Evolutionary conservation across 2,113 vertebrate genomes (phyloP).

Genomic region (Myotis lucifugus): DNA sequence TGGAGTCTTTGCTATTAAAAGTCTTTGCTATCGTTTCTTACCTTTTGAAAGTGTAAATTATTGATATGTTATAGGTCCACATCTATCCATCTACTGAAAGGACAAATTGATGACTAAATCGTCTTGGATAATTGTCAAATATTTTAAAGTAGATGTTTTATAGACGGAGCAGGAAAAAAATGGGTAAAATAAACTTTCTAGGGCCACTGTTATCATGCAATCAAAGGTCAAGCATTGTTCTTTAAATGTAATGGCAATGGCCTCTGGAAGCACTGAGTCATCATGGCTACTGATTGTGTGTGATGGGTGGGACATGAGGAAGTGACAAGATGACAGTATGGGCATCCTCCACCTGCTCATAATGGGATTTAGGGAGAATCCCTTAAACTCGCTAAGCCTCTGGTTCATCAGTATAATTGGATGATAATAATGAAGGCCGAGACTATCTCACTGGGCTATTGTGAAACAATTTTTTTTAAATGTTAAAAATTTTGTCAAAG

Average conservation of each 20-base stretch:
- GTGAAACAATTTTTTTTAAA: not conserved
- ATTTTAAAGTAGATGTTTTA: not conserved
- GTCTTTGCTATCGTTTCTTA: not conserved
- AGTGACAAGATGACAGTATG: not conserved
- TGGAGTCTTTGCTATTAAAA: not conserved
- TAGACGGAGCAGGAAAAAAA: not conserved
- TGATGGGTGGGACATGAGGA: rapidly evolving
- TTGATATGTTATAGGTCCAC: not conserved
- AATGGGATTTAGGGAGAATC: not conserved
- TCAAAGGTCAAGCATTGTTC: not conserved
- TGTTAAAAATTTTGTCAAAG: not conserved
- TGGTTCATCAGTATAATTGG: not conserved
- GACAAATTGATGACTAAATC: not conserved
- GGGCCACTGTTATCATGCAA: not conserved
- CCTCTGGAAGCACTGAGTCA: not conserved
- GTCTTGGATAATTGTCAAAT: not conserved
- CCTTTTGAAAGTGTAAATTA: not conserved
- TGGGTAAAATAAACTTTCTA: not conserved
- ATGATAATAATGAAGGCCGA: not conserved
- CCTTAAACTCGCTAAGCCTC: not conserved
- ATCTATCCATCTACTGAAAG: not conserved
- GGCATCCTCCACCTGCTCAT: not conserved
- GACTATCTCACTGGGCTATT: not conserved
- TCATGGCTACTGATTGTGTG: rapidly evolving
- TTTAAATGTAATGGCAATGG: not conserved